Evolutionary conservation across 2,888 invertebrate species (phyloP), one percentile per base, ranked within the genome.

Genomic region (Galerucella nymphaeae): DNA sequence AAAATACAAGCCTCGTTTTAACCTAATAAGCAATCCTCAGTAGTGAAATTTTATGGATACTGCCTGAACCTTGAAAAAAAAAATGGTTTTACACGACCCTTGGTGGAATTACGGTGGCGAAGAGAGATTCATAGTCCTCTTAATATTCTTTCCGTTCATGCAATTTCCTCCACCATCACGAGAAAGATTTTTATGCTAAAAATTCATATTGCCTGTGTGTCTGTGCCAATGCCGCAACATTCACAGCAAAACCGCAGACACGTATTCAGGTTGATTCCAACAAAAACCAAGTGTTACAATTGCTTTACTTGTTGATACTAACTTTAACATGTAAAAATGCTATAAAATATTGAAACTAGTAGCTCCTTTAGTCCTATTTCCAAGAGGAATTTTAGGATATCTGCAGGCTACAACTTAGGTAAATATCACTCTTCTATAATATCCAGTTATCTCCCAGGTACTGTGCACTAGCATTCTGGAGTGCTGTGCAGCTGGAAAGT

Each of bases 131-230:
- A 62, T 62, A 16, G 38, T 11, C 61, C 42, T 16, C 18, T 59
- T 62, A 62, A 62, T 62, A 62, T 62, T 62, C 61, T 16, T 18
- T 18, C 42, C 16, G 61, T 42, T 62, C 16, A 23, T 62, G 18
- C 61, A 62, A 42, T 62, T 42, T 42, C 42, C 61, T 42, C 4
- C 61, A 18, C 61, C 41, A 62, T 41, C 61, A 62, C 9, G 42
- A 42, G 61, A 18, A 62, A 42, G 61, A 62, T 41, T 62, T 61
- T 62, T 62, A 62, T 62, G 42, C 61, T 62, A 62, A 62, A 62
- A 62, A 62, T 62, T 62, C 61, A 62, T 62, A 62, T 38, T 62
- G 23, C 11, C 18, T 45, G 61, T 62, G 42, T 62, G 38, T 41
- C 42, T 62, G 61, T 42, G 61, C 61, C 61, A 42, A 62, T 62